Conservation (phyloP, 2,113 vertebrate species). For the Lophotis ruficrista region DNA sequence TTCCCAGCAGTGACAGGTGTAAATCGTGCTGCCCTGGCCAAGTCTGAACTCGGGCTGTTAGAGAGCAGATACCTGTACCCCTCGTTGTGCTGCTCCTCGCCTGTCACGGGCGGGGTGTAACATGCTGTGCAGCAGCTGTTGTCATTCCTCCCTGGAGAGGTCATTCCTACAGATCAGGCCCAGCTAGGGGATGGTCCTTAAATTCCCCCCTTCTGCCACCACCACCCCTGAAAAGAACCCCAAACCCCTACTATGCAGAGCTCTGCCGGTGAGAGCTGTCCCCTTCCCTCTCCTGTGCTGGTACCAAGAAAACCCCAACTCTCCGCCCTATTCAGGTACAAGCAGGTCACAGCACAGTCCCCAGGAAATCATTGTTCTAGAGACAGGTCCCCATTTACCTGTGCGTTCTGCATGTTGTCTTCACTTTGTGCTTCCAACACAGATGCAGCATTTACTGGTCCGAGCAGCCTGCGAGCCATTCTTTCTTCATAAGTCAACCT, state of each 20-base stretch:
- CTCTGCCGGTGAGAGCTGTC: background rate
- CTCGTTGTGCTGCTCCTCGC: background rate
- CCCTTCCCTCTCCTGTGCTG: background rate
- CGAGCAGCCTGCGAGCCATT: slow-evolving; percentile 94
- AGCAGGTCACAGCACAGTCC: background rate
- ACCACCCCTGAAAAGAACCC: accelerated
- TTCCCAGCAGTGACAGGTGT: background rate
- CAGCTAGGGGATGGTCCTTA: background rate
- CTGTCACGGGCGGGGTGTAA: background rate
- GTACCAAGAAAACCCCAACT: background rate
- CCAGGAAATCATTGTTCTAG: background rate
- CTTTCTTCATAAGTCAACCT: slow-evolving; percentile 92
- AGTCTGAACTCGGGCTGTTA: background rate
- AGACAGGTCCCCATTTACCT: slow-evolving; percentile 75
- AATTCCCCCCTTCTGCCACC: background rate
- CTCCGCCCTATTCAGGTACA: background rate
- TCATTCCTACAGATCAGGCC: slow-evolving; percentile 35
- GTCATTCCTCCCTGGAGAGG: slow-evolving; percentile 35
- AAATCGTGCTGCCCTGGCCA: background rate
- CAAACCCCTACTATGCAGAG: background rate
- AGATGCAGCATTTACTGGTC: slow-evolving; percentile 86
- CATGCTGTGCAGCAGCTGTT: slow-evolving; percentile 19
- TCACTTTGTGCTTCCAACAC: slow-evolving; percentile 83
- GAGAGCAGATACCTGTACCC: background rate
- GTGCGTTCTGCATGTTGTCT: slow-evolving; percentile 75